A percentile compares a stretch with the other conserved stretches of the same genome.
Evolutionary conservation across 1,140 invertebrate species (phyloP).

Genomic region (Procambarus virginalis): DNA sequence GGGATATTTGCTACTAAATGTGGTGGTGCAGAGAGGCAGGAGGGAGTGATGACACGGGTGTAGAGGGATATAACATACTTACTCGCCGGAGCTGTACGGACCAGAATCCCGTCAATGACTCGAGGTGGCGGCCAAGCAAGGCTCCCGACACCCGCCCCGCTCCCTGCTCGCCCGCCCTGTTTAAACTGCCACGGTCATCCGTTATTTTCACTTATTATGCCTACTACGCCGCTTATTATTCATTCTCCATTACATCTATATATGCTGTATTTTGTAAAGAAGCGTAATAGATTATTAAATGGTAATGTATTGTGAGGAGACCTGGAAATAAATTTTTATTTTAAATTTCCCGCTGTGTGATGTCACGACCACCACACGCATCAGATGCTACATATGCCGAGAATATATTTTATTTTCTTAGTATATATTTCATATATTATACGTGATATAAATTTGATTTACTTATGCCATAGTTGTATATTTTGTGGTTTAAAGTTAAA

Average conservation of each 20-base stretch:
- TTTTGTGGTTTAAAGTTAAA: too few species aligned
- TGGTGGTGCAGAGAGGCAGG: background rate
- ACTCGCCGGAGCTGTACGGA: slow-evolving; percentile 36
- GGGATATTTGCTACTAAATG: background rate
- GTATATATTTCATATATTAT: background rate
- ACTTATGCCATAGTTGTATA: too few species aligned
- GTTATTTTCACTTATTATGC: background rate
- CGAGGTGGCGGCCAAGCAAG: slow-evolving; percentile 29
- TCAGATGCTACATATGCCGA: background rate
- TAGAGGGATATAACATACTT: slow-evolving; percentile 34
- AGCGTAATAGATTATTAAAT: background rate
- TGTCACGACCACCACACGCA: background rate
- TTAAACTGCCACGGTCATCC: background rate
- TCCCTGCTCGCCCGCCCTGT: background rate
- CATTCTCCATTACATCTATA: background rate
- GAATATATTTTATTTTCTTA: background rate
- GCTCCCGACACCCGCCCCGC: background rate
- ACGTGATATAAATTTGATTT: too few species aligned
- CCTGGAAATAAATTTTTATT: background rate
- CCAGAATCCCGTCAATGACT: slow-evolving; percentile 57
- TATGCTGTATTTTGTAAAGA: background rate
- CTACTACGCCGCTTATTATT: background rate
- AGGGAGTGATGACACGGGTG: slow-evolving; percentile 23
- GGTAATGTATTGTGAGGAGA: background rate
- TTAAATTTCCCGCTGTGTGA: slow-evolving; percentile 25